A percentile compares a stretch with the other conserved stretches of the same genome.
phyloP scores from a whole-genome alignment of 1,140 invertebrate species.

The Brachionus calyciflorus region DNA sequence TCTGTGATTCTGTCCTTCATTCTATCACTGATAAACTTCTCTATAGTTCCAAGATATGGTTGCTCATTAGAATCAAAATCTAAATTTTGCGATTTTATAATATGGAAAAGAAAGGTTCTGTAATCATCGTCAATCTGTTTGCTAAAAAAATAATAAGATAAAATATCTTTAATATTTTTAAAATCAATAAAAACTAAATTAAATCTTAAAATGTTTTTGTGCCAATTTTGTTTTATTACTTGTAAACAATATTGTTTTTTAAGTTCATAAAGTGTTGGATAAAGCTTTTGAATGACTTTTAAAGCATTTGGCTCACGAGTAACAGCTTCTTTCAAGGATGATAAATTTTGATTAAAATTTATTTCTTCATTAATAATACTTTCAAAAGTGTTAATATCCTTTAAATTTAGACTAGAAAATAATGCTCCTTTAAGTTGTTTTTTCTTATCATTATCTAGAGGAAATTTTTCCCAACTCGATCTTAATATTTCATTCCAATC shows the following conservation, averaged over 20 bases:
- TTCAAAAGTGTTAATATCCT: not conserved
- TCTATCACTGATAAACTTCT: not conserved
- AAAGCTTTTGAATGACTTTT: not conserved
- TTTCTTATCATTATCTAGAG: slow-evolving; percentile 3
- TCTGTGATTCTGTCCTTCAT: not conserved
- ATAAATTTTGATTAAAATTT: not conserved
- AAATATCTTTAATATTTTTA: not conserved
- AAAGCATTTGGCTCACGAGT: not conserved
- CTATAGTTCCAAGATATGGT: not conserved
- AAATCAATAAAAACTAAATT: not conserved
- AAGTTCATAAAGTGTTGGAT: not conserved
- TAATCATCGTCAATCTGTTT: slow-evolving; percentile 19
- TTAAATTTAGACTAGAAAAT: not conserved
- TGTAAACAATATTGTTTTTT: not conserved
- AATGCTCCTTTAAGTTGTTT: slow-evolving; percentile 7
- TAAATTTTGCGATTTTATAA: not conserved
- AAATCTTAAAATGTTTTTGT: not conserved
- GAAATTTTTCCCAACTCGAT: not conserved
- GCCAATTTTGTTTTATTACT: not conserved
- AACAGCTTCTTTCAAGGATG: not conserved
- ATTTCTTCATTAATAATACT: not conserved
- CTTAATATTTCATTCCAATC: not conserved
- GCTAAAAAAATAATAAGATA: not conserved
- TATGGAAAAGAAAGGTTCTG: not conserved
- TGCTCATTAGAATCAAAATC: not conserved